Evolutionary conservation across 2,888 invertebrate genomes (phyloP), one percentile per base, ranked within the genome.

Genomic region (Teinopalpus imperialis): DNA sequence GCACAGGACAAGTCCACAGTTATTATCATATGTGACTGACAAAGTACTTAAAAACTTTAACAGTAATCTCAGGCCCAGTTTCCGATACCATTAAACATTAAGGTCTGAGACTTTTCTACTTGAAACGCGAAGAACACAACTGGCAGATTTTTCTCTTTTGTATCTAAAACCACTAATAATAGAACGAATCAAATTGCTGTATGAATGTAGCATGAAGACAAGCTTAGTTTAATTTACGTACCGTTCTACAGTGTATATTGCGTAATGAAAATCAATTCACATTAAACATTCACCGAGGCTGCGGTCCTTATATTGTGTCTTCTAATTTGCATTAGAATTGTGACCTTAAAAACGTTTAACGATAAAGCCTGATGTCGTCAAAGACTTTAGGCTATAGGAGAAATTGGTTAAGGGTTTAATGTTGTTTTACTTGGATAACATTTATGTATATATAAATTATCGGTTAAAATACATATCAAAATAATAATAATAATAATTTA

Each of bases 231-330:
- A 41, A 46, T 40, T 35, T 35, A 34, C 32, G 29, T 27, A 6
- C 40, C 8, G 16, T 16, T 23, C 43, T 14, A 35, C 16, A 39
- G 24, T 32, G 10, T 31, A n/a, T n/a, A 48, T 40, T 6, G 39
- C 34, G 18, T 23, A 40, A 48, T 43, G 40, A 43, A 48, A 48
- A 48, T 48, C 48, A 40, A 48, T 48, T 40, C 37, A 13, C 43
- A 43, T 48, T 48, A 43, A 43, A 43, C 30, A 48, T 48, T 48
- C 39, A 36, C 31, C 12, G 36, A 37, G 43, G 31, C 37, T 39
- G 43, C 48, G 42, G 32, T 48, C 43, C 31, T 42, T 39, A 35
- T 29, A 40, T 39, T 48, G 43, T 46, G 46, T 46, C 29, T 34
- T 7, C 48, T 43, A 39, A 48, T 48, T 48, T 48, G 29, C 43